Base-by-base conservation (phyloP, 2,888 invertebrate species). In the Luperina testacea region DNA sequence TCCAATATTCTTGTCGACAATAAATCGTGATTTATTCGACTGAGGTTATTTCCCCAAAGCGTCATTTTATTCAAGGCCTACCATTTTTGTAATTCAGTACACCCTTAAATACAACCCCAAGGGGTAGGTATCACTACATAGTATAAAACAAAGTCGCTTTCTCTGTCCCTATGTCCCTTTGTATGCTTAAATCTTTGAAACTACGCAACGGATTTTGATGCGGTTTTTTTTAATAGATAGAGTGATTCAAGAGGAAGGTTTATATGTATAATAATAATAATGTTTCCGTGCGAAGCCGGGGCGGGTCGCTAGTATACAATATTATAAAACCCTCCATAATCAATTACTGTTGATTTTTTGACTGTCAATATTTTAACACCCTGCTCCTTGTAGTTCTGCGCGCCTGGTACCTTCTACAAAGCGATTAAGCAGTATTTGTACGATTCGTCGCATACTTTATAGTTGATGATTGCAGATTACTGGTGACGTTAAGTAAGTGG, bases 311-410 rank as follows among this genome's bases (percentile, higher is more conserved):
- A n/a, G n/a, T n/a, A n/a, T n/a, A n/a, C n/a, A n/a, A n/a, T n/a
- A n/a, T n/a, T 83, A 81, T 72, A 72, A 72, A 72, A 69, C 83
- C 78, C 85, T 83, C 74, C 73, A 75, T 69, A 88, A 88, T 77
- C 87, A 87, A 87, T 87, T 85, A 85, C 70, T 48, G 24, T 80
- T 83, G 75, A 85, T 79, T 85, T 81, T 78, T 75, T 65, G 63
- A 69, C 73, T 81, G 77, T 77, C 70, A 88, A 83, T 82, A 78
- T 87, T 86, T 85, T 78, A 78, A 48, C 45, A 72, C 69, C 61
- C 61, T 45, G 1, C 51, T 73, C 57, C 61, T 42, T 51, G 51
- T 15, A 24, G 27, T 70, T 42, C 42, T 77, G 68, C 20, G 42
- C 8, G 17, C 45, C 69, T 74, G n/a, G 72, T 82, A 51, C 27